Conservation (phyloP, 2,888 invertebrate species). For the Caenorhabditis uteleia region DNA sequence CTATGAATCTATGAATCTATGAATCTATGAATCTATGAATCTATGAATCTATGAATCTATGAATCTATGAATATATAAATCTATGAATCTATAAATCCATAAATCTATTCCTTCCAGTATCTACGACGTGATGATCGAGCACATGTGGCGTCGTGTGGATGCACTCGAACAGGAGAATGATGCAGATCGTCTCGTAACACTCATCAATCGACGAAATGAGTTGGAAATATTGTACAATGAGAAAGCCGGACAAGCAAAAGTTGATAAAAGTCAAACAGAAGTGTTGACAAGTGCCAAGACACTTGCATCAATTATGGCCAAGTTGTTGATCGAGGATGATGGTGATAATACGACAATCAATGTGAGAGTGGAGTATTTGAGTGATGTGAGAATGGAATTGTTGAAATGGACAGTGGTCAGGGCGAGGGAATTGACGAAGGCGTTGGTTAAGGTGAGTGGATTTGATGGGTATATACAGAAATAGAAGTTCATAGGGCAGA, state of each 20-base stretch:
- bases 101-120: too few species aligned
- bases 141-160: constrained; percentile 46
- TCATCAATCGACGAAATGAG: constrained; percentile 35
- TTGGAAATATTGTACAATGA: constrained; percentile 11
- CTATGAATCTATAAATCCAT: too few species aligned
- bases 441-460: constrained; percentile 16
- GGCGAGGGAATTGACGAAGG: constrained; percentile 11
- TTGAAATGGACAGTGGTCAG: constrained; percentile 17
- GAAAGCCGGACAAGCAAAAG: not conserved
- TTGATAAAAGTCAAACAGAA: constrained; percentile 21
- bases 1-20: too few species aligned
- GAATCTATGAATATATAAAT: too few species aligned
- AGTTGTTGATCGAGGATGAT: constrained; percentile 5
- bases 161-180: constrained; percentile 25
- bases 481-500: too few species aligned
- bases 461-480: too few species aligned
- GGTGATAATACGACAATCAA: constrained; percentile 11
- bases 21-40: too few species aligned
- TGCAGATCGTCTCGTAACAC: constrained; percentile 27
- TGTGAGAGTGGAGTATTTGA: constrained; percentile 14
- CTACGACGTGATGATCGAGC: constrained; percentile 53
- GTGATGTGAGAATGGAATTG: constrained; percentile 16
- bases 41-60: too few species aligned
- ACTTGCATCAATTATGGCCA: constrained; percentile 22
- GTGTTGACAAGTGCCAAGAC: constrained; percentile 34